phyloP scores from a whole-genome alignment of 2,888 invertebrate species.

The Euclidia mi region DNA sequence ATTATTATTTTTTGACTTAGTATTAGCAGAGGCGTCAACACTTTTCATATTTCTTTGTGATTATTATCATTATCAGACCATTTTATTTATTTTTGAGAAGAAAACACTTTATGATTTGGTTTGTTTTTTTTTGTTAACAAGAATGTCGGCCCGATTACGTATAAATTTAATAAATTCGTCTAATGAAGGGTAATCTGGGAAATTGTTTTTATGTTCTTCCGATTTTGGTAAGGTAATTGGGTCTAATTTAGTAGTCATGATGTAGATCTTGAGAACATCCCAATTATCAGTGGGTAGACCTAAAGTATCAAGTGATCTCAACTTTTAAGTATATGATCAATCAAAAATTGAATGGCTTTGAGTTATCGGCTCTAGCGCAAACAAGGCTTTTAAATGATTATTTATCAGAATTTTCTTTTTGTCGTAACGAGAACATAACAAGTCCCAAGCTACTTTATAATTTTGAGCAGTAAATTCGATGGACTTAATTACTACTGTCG shows the following conservation, averaged over 20 bases:
- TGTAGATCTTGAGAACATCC: not conserved
- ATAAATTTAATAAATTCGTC: no score
- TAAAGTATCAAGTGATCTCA: not conserved
- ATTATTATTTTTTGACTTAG: no score
- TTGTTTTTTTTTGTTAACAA: no score
- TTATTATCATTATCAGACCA: no score
- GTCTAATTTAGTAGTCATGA: not conserved
- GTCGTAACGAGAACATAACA: slow-evolving; percentile 28
- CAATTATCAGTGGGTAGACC: not conserved
- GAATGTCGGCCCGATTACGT: no score
- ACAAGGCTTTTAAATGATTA: not conserved
- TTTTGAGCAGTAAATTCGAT: no score
- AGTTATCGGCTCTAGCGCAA: not conserved
- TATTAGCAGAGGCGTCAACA: no score
- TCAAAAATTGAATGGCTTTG: not conserved
- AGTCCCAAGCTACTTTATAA: slow-evolving; percentile 27
- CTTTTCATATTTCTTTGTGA: no score
- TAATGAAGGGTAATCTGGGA: no score
- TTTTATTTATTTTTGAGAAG: no score
- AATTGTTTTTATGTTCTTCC: not conserved
- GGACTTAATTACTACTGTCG: no score
- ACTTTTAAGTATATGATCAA: not conserved
- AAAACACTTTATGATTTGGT: no score
- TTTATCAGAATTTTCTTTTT: slow-evolving; percentile 1
- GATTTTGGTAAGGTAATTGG: not conserved